Conservation (phyloP, 1,140 invertebrate genomes). For the Teleogryllus occipitalis region DNA sequence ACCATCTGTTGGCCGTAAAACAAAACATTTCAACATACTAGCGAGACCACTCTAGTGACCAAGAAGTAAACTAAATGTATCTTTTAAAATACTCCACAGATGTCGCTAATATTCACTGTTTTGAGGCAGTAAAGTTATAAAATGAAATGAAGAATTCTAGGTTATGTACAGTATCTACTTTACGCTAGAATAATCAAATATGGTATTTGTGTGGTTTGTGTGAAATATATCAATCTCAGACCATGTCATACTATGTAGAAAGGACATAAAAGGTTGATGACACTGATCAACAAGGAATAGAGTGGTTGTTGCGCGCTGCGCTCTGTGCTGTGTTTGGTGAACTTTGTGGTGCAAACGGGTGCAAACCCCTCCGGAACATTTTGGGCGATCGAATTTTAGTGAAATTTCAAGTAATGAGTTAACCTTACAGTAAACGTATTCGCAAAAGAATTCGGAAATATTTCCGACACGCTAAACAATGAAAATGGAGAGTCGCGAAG, state of each 20-base stretch:
- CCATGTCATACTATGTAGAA: background rate
- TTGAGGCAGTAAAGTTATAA: too few relatives aligned
- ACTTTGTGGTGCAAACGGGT: background rate
- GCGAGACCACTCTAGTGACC: too few relatives aligned
- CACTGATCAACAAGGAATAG: background rate
- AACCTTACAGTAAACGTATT: background rate
- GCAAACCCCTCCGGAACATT: background rate
- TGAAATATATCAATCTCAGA: too few relatives aligned
- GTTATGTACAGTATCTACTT: too few relatives aligned
- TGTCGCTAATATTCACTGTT: too few relatives aligned
- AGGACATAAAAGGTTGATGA: background rate
- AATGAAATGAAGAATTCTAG: too few relatives aligned
- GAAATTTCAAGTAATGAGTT: background rate
- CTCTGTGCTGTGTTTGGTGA: background rate
- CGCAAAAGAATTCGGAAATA: background rate
- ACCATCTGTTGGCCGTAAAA: too few relatives aligned
- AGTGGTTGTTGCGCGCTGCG: background rate
- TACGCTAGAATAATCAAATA: too few relatives aligned
- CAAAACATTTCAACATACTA: too few relatives aligned
- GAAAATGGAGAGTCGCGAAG: background rate
- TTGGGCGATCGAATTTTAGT: background rate
- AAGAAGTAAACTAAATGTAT: too few relatives aligned
- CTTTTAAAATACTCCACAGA: too few relatives aligned
- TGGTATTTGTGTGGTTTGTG: too few relatives aligned
- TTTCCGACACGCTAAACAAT: background rate